Base-by-base conservation (phyloP, 2,113 vertebrate species). In the Pseudopodoces humilis region DNA sequence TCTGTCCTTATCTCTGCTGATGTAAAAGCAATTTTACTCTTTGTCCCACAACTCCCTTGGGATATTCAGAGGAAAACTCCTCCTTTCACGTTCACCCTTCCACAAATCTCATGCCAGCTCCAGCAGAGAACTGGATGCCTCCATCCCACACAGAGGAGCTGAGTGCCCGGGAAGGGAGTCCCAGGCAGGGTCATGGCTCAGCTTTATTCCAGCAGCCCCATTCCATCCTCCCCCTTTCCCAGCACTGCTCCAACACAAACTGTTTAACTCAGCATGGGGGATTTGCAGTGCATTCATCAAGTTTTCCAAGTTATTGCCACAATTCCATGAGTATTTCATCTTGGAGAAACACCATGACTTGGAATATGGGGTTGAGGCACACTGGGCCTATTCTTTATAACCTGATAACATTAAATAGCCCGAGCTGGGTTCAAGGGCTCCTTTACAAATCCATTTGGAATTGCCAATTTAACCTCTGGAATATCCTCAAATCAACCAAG, bases 361-460 rank as follows among this genome's bases (percentile, higher is more conserved):
- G 11, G 35, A 70, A 37, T 4, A 28, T 2, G 16, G 35, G 21
- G 24, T 0, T 64, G 52, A 59, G 69, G 86, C 25, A 70, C 47
- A 41, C 47, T 2, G 17, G 24, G n/a, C 8, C n/a, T 68, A 1
- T 30, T 71, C 50, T n/a, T 84, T 31, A 39, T 3, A 55, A 15
- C 43, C 59, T 78, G 59, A 2, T 9, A 75, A 71, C 8, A 7
- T 10, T 8, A 5, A 28, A 10, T 0, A 71, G 10, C 4, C 2
- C 3, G 11, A 56, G 49, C 17, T 7, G 11, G 47, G 35, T 43
- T 44, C 14, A n/a, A 74, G 18, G 17, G 52, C 19, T 50, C 2
- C 1, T 39, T 25, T 17, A 46, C 14, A 67, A 74, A 92, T 11
- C 63, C 47, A 53, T 37, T 44, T 30, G 59, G 35, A 86, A 70